Evolutionary conservation across 2,797 vertebrate genomes (phyloP), one percentile per base, ranked within the genome.

Genomic region (Caiman crocodilus): DNA sequence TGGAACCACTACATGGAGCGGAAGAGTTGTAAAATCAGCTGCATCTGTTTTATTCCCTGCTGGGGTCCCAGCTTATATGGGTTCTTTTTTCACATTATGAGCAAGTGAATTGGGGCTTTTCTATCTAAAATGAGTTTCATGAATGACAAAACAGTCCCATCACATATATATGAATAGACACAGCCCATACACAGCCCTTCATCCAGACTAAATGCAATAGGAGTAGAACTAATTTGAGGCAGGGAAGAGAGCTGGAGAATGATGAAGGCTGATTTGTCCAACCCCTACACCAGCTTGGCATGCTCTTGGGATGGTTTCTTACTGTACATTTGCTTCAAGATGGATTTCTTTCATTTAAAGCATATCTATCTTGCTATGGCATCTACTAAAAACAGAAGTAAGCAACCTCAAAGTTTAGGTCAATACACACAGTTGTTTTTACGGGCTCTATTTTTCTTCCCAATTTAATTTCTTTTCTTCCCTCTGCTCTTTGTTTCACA

Each of bases 311-410:
- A n/a, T 30, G 64, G 25, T 69, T 32, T 18, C 60, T 77, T 9
- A 15, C 18, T 32, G 30, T 23, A 77, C 14, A 20, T 82, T 92
- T 93, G 50, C 30, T 60, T 91, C 86, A 56, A 79, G 88, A 26
- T n/a, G 82, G 95, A 96, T 77, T 61, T 30, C 84, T 89, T 96
- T 89, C 87, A n/a, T 17, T 79, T 65, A 42, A 81, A 79, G 90
- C 63, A 14, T 16, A 6, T 21, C 92, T 89, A 86, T 71, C 74
- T 83, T 76, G 71, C 50, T 69, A 23, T 57, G 63, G 67, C 11
- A 58, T 30, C 79, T 56, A 26, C 58, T 80, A 23, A 69, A 50
- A 42, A n/a, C 92, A 35, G 69, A 84, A 86, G 14, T 28, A 78
- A 86, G 50, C 69, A 63, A 91, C 86, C 58, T 83, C 61, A 73